Evolutionary conservation across 35 echinoderm and acorn worm genomes (phyloP), one percentile per base, ranked within the genome.

Genomic region (Diadema setosum): DNA sequence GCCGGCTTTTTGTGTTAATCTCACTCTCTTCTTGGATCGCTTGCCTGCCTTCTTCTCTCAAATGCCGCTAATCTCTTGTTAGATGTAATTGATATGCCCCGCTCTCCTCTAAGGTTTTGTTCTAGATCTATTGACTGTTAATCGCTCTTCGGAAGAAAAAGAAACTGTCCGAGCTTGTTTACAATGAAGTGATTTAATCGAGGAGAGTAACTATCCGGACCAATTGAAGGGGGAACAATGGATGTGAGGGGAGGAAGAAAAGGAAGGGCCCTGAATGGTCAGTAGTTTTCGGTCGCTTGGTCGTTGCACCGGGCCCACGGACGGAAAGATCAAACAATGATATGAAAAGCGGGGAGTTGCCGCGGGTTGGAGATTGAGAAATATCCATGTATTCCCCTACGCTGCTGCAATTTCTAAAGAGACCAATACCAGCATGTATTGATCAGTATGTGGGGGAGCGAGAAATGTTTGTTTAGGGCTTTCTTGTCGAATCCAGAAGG

Each of bases 161-260:
- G 73, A 41, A 39, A 39, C 40, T 34, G 39, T 44, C 40, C 37
- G 44, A 78, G 44, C 39, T 78, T 78, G 73, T 78, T 78, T 78
- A 78, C 73, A 78, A 78, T 43, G 73, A 78, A 35, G 73, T 78
- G 73, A 78, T 78, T 78, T 78, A 78, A 78, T 78, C 73, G 40
- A 78, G 73, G 16, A 32, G 39, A 21, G 37, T 26, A 1, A 33
- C 63, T 67, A 15, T 67, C 37, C 63, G 63, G 25, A n/a, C 63
- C 63, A 67, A 31, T 78, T 41, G 73, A 41, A 25, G 40, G 3
- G 40, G 3, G n/a, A 0, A 78, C 73, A 78, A 42, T 44, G 1
- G 73, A 78, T 52, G 48, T 11, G n/a, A 9, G 48, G n/a, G n/a
- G n/a, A 20, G 39, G 73, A 44, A 43, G 33, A 78, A 39, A 78